phyloP scores from a whole-genome alignment of 2,113 vertebrate species.

The Ptychochromis oligacanthus region DNA sequence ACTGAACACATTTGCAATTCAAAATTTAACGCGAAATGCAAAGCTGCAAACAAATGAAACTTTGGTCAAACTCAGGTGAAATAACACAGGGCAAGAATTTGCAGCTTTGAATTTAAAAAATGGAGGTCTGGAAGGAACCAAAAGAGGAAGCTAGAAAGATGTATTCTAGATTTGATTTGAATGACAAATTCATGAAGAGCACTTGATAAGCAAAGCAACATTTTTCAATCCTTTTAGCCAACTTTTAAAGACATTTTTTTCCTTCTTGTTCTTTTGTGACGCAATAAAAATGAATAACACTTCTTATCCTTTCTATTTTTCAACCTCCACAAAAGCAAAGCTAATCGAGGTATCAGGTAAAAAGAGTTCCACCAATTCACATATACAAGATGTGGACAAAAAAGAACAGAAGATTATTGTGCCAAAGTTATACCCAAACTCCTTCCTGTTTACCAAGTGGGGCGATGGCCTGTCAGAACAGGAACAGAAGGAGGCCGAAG shows the following conservation, averaged over 20 bases:
- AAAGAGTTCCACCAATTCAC: background rate
- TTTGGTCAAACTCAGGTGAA: accelerated
- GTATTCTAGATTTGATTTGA: background rate
- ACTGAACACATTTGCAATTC: no score
- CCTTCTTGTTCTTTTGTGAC: background rate
- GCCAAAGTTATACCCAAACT: slow-evolving; percentile 66
- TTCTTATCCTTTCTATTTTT: background rate
- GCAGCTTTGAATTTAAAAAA: background rate
- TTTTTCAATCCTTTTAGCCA: background rate
- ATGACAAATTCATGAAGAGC: background rate
- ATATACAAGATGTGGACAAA: background rate
- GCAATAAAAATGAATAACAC: background rate
- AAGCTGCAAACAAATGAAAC: no score
- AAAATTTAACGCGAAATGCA: no score
- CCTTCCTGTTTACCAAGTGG: slow-evolving; percentile 67
- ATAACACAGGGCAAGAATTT: background rate
- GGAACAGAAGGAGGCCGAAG: slow-evolving; percentile 68
- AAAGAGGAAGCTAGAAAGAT: background rate
- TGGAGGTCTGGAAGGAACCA: background rate
- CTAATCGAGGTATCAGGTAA: slow-evolving; percentile 9
- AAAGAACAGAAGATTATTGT: background rate
- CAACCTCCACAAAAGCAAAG: slow-evolving; percentile 28
- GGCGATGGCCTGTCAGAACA: slow-evolving; percentile 57
- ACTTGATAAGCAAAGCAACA: background rate
- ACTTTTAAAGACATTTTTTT: background rate